A percentile compares a stretch with the other conserved stretches of the same genome.
Evolutionary conservation across 2,113 vertebrate genomes (phyloP).

Genomic region (Epinephelus moara): DNA sequence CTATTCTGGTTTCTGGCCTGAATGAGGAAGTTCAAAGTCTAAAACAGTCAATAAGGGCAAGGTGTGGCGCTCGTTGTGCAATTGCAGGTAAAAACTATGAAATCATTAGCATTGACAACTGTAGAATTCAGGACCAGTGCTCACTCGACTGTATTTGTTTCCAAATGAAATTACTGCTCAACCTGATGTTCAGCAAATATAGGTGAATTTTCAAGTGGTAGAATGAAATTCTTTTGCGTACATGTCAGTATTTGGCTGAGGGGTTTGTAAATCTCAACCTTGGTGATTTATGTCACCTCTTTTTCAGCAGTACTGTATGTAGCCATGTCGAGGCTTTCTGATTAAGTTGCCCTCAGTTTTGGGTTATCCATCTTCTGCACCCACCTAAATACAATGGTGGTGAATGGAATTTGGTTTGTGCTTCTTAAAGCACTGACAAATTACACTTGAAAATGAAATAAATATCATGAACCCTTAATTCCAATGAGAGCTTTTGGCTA

Average conservation of each 20-base stretch:
- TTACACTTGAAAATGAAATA: neutral
- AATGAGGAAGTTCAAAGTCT: slow-evolving; percentile 4
- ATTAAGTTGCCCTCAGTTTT: neutral
- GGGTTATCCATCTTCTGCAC: neutral
- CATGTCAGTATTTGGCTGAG: no score
- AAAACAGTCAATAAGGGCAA: neutral
- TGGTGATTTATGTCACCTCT: neutral
- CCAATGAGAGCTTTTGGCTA: neutral
- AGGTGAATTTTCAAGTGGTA: no score
- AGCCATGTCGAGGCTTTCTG: neutral
- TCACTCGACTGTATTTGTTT: no score
- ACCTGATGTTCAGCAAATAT: no score
- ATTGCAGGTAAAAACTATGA: neutral
- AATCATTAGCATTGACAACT: no score
- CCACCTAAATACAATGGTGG: no score
- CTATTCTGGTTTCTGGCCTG: neutral
- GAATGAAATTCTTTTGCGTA: no score
- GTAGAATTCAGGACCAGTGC: no score
- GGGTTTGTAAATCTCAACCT: neutral
- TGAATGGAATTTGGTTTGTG: neutral
- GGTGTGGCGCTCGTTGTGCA: neutral
- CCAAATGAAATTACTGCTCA: no score
- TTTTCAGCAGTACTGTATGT: neutral
- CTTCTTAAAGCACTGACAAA: neutral
- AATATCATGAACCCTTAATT: neutral